Evolutionary conservation across 2,797 vertebrate species (phyloP).

Genomic region (Gymnothorax javanicus): DNA sequence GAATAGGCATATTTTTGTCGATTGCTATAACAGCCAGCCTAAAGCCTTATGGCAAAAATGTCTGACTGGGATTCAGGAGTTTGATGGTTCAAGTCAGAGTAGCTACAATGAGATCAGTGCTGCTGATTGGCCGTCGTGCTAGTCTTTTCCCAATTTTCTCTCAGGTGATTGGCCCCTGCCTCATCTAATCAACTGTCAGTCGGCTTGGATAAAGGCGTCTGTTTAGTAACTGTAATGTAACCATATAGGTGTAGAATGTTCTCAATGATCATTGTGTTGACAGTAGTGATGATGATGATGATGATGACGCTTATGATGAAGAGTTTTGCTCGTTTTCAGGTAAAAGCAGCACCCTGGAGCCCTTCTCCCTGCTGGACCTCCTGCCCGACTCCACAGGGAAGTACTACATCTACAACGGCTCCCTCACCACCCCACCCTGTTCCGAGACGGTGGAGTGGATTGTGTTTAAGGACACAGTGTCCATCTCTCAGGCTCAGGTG

Average conservation of each 20-base stretch:
- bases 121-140: too few species aligned
- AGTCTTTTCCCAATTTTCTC: too few species aligned
- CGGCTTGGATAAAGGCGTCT: too few species aligned
- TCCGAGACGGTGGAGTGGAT: conserved; percentile 92
- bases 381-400: conserved; percentile 89
- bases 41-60: too few species aligned
- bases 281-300: not conserved
- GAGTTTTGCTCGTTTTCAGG: conserved; percentile 64
- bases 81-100: too few species aligned
- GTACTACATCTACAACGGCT: conserved; percentile 96
- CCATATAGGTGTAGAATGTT: not conserved
- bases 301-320: not conserved
- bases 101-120: too few species aligned
- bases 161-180: too few species aligned
- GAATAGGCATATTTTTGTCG: too few species aligned
- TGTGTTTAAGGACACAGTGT: conserved; percentile 87
- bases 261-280: not conserved
- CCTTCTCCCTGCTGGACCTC: conserved; percentile 81
- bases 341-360: conserved; percentile 81
- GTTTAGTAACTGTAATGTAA: too few species aligned
- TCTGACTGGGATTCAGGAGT: too few species aligned
- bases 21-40: too few species aligned
- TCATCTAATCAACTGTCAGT: too few species aligned
- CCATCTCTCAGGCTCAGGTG: conserved; percentile 85
- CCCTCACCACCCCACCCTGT: conserved; percentile 89